phyloP scores from a whole-genome alignment of 2,797 vertebrate genomes.

The Fringilla coelebs region DNA sequence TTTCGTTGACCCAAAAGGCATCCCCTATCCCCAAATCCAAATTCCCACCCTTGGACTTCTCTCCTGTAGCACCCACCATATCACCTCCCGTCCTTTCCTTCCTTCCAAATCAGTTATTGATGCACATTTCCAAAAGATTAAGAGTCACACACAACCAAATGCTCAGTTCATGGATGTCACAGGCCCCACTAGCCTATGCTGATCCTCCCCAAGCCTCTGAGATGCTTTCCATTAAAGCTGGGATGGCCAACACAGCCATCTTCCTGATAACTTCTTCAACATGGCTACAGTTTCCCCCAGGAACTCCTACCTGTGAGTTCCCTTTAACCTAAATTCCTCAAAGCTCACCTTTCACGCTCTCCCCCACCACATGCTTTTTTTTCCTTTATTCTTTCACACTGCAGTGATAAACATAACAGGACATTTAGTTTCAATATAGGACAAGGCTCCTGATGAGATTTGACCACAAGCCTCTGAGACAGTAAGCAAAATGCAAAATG shows the following conservation, averaged over 20 bases:
- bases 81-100: not conserved
- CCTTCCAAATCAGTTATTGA: not conserved
- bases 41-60: not conserved
- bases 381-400: not conserved
- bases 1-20: not conserved
- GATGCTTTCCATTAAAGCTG: not conserved
- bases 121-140: not conserved
- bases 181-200: not conserved
- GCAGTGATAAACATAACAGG: not conserved
- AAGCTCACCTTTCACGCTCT: not conserved
- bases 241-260: not conserved
- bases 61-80: not conserved
- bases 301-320: not conserved
- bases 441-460: not conserved
- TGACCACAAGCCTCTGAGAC: not conserved
- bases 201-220: not conserved
- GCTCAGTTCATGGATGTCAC: not conserved
- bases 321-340: not conserved
- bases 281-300: not conserved
- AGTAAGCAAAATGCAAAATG: not conserved
- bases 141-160: not conserved
- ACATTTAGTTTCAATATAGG: not conserved
- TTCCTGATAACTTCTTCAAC: not conserved
- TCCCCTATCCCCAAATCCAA: fast-evolving
- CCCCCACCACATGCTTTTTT: not conserved